phyloP scores from a whole-genome alignment of 2,888 invertebrate genomes.

The Cantharis nigra region DNA sequence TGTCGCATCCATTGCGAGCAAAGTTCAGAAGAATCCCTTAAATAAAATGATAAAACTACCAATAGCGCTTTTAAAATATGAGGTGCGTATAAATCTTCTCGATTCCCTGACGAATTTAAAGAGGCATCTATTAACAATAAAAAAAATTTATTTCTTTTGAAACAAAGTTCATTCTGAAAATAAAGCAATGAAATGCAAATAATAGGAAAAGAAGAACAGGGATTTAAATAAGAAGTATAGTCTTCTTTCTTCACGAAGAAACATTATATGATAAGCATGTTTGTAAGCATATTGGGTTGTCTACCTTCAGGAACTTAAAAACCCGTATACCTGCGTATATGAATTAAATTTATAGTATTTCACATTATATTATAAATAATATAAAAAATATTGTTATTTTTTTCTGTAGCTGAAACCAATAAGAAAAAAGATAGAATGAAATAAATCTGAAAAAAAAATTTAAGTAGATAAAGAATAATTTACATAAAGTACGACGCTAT shows the following conservation, averaged over 20 bases:
- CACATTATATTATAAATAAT: too few relatives aligned
- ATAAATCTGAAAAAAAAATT: constrained; percentile 9
- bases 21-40: constrained; percentile 22
- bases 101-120: constrained; percentile 5
- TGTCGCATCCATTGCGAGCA: constrained; percentile 39
- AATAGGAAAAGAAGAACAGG: neutral
- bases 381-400: neutral
- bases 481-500: constrained; percentile 16
- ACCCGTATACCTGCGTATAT: too few relatives aligned
- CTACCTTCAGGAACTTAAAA: neutral
- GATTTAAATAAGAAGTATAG: neutral
- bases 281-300: neutral
- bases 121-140: neutral
- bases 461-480: constrained; percentile 9
- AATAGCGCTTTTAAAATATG: constrained; percentile 33
- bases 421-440: neutral
- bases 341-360: neutral
- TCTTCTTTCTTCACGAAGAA: neutral
- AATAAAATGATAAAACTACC: constrained; percentile 39
- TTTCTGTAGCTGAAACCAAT: neutral
- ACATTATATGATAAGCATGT: neutral
- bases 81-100: constrained; percentile 36
- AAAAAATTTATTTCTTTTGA: neutral
- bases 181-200: neutral
- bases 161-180: neutral